Evolutionary conservation across 2,113 vertebrate genomes (phyloP), one percentile per base, ranked within the genome.

Genomic region (Pithys albifrons): DNA sequence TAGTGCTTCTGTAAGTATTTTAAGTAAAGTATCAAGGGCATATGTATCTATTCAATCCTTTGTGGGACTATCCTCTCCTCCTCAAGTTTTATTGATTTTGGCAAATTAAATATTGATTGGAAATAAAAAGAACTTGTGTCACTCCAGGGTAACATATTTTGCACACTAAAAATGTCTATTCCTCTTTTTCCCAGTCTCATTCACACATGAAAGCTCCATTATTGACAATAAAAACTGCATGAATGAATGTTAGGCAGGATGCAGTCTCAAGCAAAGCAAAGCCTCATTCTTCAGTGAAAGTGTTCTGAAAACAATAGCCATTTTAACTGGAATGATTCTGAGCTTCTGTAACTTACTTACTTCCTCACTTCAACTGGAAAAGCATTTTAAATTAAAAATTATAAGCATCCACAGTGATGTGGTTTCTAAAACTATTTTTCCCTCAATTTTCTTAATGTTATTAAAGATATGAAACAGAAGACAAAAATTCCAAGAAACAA

Each of bases 221-320:
- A 96, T 48, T 82, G 82, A 92, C 88, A 94, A 88, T 94, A 91
- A 95, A 91, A 93, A 12, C 22, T 58, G n/a, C 76, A 91, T 92
- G 91, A 95, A 96, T 88, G 93, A 92, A 77, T 55, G 86, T 61
- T 33, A 91, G 92, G 82, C 93, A 96, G 93, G 91, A 96, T 95
- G 91, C 66, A 94, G 96, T 66, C 93, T 73, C 52, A 70, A 79
- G 95, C 66, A 94, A 90, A 95, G 91, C 64, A 95, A 96, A 96
- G 84, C 25, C 79, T 93, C 61, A 93, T 92, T 94, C 95, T 93
- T 81, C 96, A 96, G 92, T 96, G 93, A 96, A 96, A 96, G 95
- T 95, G 89, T 54, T 93, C 70, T 39, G 65, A 67, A 93, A 94
- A 94, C 93, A 95, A 96, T 94, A 65, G 85, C 80, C 76, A 94